Percentiles rank a stretch among this genome's conserved stretches.
Conservation (phyloP, 2,888 invertebrate species). For the Labia minor region DNA sequence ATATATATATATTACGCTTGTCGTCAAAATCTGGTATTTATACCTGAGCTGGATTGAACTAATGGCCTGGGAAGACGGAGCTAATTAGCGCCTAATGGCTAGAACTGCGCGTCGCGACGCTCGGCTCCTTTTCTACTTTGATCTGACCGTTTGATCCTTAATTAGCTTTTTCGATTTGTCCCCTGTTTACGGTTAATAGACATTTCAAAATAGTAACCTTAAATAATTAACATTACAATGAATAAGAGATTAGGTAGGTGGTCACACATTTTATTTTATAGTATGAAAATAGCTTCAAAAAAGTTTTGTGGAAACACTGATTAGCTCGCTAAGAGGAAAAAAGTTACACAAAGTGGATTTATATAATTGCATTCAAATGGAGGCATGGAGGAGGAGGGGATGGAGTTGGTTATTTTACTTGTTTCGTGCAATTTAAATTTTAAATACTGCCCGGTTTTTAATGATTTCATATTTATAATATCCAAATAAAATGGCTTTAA, state of each 20-base stretch:
- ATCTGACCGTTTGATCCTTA: conserved; percentile 13
- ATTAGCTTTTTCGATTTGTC: not conserved
- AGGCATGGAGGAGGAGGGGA: no score
- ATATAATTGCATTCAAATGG: not conserved
- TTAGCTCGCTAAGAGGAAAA: not conserved
- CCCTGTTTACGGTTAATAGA: not conserved
- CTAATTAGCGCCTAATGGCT: conserved; percentile 8
- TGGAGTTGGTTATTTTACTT: no score
- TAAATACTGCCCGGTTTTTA: no score
- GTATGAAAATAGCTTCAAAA: not conserved
- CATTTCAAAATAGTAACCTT: not conserved
- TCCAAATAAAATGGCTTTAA: no score
- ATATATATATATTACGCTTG: no score
- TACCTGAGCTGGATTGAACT: not conserved
- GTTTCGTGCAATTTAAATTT: no score
- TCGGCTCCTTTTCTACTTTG: not conserved
- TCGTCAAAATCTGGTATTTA: not conserved
- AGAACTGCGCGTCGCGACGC: conserved; percentile 8
- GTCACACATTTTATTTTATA: not conserved
- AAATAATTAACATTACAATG: not conserved
- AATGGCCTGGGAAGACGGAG: conserved; percentile 4
- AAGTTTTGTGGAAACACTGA: not conserved
- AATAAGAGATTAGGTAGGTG: not conserved
- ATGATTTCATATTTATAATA: no score
- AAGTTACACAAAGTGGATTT: not conserved